phyloP scores from a whole-genome alignment of 2,888 invertebrate genomes.

The Augochlorella aurata region DNA sequence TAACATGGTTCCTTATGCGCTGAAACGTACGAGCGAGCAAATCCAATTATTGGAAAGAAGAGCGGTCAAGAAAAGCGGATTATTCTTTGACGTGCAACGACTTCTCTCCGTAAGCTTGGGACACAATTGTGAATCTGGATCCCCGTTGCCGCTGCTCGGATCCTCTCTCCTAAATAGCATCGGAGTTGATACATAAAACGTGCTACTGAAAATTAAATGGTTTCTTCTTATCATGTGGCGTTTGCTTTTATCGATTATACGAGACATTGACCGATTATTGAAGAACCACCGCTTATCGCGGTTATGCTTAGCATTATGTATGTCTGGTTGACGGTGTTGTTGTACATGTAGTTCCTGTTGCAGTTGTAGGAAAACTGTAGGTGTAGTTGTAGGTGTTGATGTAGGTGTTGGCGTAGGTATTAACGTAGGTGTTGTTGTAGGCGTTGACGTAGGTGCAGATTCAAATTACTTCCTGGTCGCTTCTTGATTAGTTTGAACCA shows the following conservation, averaged over 20 bases:
- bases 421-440: too few species aligned
- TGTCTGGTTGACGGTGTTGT: too few species aligned
- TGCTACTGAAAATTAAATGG: background rate
- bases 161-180: background rate
- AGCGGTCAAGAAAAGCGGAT: slow-evolving; percentile 70
- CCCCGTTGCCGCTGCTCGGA: background rate
- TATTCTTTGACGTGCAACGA: slow-evolving; percentile 67
- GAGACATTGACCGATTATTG: background rate
- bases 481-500: too few species aligned
- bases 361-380: too few species aligned
- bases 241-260: background rate
- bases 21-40: slow-evolving; percentile 64
- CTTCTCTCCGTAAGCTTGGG: slow-evolving; percentile 39
- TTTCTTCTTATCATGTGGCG: background rate
- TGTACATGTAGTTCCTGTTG: too few species aligned
- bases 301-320: background rate
- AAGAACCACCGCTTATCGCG: background rate
- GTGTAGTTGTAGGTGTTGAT: too few species aligned
- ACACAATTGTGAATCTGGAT: slow-evolving; percentile 51
- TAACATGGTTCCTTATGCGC: slow-evolving; percentile 61
- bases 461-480: too few species aligned
- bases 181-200: background rate
- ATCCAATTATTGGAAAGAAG: slow-evolving; percentile 68
- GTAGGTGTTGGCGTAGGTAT: too few species aligned
- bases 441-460: too few species aligned